phyloP scores from a whole-genome alignment of 2,113 vertebrate species.

The Callopanchax toddi region DNA sequence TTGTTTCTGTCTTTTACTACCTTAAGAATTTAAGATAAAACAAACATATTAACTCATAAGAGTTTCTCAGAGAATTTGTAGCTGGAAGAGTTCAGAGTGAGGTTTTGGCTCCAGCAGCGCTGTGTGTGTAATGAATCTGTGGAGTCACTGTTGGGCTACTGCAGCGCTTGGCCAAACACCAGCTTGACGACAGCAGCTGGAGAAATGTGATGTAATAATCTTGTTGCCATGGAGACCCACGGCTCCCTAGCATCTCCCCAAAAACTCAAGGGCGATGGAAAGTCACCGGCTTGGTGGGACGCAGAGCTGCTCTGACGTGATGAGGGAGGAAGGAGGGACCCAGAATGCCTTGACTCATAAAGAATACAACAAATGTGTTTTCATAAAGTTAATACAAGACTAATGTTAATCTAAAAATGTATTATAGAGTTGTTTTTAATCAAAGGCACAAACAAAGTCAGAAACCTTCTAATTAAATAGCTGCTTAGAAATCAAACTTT shows the following conservation, averaged over 20 bases:
- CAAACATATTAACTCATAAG: not conserved
- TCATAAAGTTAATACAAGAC: not conserved
- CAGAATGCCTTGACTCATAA: conserved; percentile 5
- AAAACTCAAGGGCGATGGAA: conserved; percentile 75
- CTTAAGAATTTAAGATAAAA: not conserved
- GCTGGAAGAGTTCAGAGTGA: conserved; percentile 30
- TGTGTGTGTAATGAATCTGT: conserved; percentile 35
- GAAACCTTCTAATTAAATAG: conserved; percentile 23
- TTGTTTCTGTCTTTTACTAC: not conserved
- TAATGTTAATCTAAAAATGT: not conserved
- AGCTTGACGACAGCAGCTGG: conserved; percentile 72
- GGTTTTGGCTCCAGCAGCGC: conserved; percentile 29
- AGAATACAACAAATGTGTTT: conserved; percentile 1
- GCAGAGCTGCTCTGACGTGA: conserved; percentile 26
- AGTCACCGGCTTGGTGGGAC: conserved; percentile 64
- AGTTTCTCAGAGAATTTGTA: not conserved
- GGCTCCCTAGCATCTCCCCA: conserved; percentile 64
- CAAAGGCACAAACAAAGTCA: not conserved
- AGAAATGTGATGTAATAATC: conserved; percentile 75
- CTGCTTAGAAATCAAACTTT: conserved; percentile 10
- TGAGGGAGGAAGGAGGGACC: not conserved
- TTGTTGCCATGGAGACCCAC: conserved; percentile 77
- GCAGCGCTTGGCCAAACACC: conserved; percentile 67
- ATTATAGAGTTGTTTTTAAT: too few relatives aligned
- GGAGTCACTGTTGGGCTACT: conserved; percentile 55